Percentiles rank a stretch among this genome's conserved stretches.
These are phyloP conservation scores for Oreohelix idahoensis DNA, from an alignment of 1,140 invertebrate genomes.

Conservation along the genomic window DNA sequence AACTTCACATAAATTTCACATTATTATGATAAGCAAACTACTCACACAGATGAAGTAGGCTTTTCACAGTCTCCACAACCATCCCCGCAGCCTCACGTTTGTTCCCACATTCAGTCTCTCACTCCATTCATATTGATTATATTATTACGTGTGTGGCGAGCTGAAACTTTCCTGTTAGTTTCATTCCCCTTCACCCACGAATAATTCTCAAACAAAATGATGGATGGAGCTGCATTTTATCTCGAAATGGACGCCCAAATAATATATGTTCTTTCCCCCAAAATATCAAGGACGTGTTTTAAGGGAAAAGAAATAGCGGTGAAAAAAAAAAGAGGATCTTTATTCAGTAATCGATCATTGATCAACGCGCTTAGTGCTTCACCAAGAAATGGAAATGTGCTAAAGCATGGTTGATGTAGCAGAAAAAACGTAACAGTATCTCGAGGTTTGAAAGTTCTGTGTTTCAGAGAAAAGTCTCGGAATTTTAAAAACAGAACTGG, in stretches of 20 bases:
- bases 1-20: too few relatives aligned
- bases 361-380: neutral
- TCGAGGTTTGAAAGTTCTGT: too few relatives aligned
- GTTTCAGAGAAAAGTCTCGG: too few relatives aligned
- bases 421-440: too few relatives aligned
- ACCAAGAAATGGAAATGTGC: neutral
- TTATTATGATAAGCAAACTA: too few relatives aligned
- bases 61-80: neutral
- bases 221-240: neutral
- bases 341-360: neutral
- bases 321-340: neutral
- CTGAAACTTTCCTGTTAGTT: neutral
- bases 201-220: neutral
- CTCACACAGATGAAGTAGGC: too few relatives aligned
- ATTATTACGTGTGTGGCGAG: neutral
- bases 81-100: neutral
- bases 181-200: neutral
- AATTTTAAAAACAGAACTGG: too few relatives aligned
- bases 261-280: neutral
- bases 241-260: neutral
- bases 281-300: neutral
- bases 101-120: neutral
- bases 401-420: neutral
- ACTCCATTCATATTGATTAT: conserved; percentile 1
- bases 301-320: neutral